These are phyloP conservation scores for Mythimna ferrago DNA, from an alignment of 2,888 invertebrate genomes.

Conservation along the genomic window DNA sequence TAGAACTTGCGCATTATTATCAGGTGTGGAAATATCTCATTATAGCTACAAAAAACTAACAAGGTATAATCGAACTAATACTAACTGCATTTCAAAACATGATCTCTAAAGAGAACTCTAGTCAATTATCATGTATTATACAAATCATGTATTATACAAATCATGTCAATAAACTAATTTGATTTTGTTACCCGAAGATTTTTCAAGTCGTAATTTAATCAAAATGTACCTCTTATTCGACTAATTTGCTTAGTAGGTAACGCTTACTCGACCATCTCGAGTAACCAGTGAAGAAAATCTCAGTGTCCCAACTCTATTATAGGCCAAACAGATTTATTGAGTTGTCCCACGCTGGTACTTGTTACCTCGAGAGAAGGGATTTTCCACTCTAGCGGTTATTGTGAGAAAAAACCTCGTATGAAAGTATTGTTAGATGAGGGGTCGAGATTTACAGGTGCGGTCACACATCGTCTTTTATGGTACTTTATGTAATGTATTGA, in stretches of 20 bases:
- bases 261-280: neutral
- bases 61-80: no score
- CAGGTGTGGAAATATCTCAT: no score
- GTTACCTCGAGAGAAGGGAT: slow-evolving; percentile 64
- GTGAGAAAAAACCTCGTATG: slow-evolving; percentile 61
- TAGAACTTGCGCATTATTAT: no score
- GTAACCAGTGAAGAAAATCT: slow-evolving; percentile 4
- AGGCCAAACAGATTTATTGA: slow-evolving; percentile 66
- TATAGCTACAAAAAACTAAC: no score
- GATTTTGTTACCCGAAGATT: no score
- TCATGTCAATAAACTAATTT: no score
- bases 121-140: no score
- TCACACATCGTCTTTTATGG: slow-evolving; percentile 50
- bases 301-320: slow-evolving; percentile 50
- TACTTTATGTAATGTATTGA: slow-evolving; percentile 58
- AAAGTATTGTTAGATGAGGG: slow-evolving; percentile 62
- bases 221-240: neutral
- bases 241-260: neutral
- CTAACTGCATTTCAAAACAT: no score
- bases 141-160: no score
- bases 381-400: slow-evolving; percentile 63
- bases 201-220: neutral
- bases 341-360: slow-evolving; percentile 63
- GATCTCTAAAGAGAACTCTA: no score
- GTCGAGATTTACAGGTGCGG: slow-evolving; percentile 57